Base-by-base conservation (phyloP, 1,140 invertebrate species). In the Cataglyphis hispanica region DNA sequence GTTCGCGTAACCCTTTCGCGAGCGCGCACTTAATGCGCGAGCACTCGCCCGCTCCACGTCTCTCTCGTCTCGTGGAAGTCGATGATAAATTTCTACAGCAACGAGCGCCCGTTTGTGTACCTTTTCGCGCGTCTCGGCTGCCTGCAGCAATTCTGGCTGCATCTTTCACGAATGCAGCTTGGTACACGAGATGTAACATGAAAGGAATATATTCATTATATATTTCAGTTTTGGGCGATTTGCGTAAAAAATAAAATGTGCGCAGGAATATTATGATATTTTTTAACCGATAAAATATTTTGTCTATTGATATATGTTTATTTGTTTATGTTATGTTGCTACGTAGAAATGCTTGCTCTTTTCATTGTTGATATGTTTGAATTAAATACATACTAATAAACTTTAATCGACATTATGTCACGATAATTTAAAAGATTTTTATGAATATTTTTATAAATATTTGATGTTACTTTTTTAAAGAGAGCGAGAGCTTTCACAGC, bases 11-110 rank as follows among this genome's bases (percentile, higher is more conserved):
- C 31, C 60, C 60, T 76, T 43, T 19, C 69, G 53, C 80, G 37
- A 50, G 70, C 40, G 81, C 34, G 25, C 81, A 43, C 43, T 76
- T 75, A 77, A 76, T 84, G 60, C 53, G 81, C 81, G 72, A 77
- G 31, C 43, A 84, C 72, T 70, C 64, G 40, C 46, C 53, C 72
- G 67, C 70, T 88, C 50, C 27, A 56, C 50, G 72, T 70, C 13
- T 46, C 46, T 50, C 46, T 50, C 46, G 46, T 19, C 22, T 37
- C 53, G 63, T 85, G 84, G 75, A 80, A 80, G 75, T 66, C 63
- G 75, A 85, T 85, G 74, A 85, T 85, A 85, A 85, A 85, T 85
- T 85, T 85, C 63, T 56, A 25, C 50, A 63, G 19, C 84, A 85
- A 85, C 84, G 75, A 85, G 84, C 27, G 84, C 46, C 13, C 31